These are phyloP conservation scores for Sebastes steindachneri DNA, from an alignment of 2,797 vertebrate species.

Conservation along the genomic window DNA sequence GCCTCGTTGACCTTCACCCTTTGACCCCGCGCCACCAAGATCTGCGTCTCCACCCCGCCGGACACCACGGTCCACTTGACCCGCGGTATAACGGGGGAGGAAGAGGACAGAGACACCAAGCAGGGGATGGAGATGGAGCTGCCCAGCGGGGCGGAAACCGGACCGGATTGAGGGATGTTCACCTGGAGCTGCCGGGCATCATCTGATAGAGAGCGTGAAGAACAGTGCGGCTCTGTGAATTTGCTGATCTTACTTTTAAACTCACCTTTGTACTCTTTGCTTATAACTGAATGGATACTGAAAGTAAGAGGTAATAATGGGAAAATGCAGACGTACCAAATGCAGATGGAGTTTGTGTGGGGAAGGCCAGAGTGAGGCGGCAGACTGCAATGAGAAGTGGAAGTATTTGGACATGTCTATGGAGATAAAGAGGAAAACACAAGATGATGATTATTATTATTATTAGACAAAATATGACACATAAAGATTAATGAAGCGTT, in stretches of 20 bases:
- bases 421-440: constrained; percentile 33
- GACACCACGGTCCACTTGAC: constrained; percentile 94
- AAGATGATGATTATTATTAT: neutral
- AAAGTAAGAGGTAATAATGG: neutral
- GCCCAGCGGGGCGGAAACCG: constrained; percentile 83
- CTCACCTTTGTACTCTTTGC: neutral
- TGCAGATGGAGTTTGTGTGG: constrained; percentile 54
- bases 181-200: constrained; percentile 84
- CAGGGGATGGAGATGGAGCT: constrained; percentile 91
- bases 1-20: constrained; percentile 91
- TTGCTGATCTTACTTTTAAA: neutral
- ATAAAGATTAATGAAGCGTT: neutral
- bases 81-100: constrained; percentile 79
- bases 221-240: neutral
- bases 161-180: constrained; percentile 80
- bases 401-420: constrained; percentile 65
- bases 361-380: constrained; percentile 66
- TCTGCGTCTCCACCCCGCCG: constrained; percentile 86
- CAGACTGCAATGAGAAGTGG: constrained; percentile 65
- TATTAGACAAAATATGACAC: neutral
- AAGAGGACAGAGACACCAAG: constrained; percentile 82
- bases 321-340: constrained; percentile 51
- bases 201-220: constrained; percentile 72
- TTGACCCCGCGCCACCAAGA: constrained; percentile 90
- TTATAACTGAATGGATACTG: neutral